Conservation (phyloP, 2,113 vertebrate species). For the Drymodes brunneopygia region DNA sequence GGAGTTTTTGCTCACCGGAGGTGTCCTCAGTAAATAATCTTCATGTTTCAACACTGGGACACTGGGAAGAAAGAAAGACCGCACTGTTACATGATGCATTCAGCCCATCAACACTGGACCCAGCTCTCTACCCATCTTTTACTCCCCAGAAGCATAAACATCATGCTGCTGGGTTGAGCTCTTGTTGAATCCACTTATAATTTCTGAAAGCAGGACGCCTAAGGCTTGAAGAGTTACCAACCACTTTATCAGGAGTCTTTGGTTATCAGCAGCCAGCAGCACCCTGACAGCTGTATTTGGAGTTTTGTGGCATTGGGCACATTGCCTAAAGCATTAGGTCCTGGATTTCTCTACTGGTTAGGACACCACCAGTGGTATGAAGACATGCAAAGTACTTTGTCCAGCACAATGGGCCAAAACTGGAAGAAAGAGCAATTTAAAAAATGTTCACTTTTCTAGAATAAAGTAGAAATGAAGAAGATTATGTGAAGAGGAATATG, state of each 20-base stretch:
- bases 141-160: neutral
- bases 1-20: slow-evolving; percentile 2
- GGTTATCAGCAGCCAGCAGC: neutral
- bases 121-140: neutral
- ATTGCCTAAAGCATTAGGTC: neutral
- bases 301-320: neutral
- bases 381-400: neutral
- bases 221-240: neutral
- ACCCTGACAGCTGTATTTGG: neutral
- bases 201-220: neutral
- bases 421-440: neutral
- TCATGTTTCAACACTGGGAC: neutral
- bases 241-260: neutral
- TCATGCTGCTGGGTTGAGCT: neutral
- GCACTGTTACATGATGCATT: neutral
- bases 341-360: neutral
- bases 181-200: neutral
- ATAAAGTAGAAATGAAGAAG: neutral
- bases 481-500: neutral
- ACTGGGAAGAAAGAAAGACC: slow-evolving; percentile 48
- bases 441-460: neutral
- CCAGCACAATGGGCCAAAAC: neutral
- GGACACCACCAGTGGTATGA: neutral
- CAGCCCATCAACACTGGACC: neutral
- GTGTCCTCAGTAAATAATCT: neutral